Evolutionary conservation across 1,140 invertebrate species (phyloP), one percentile per base, ranked within the genome.

Genomic region (Teleogryllus occipitalis): DNA sequence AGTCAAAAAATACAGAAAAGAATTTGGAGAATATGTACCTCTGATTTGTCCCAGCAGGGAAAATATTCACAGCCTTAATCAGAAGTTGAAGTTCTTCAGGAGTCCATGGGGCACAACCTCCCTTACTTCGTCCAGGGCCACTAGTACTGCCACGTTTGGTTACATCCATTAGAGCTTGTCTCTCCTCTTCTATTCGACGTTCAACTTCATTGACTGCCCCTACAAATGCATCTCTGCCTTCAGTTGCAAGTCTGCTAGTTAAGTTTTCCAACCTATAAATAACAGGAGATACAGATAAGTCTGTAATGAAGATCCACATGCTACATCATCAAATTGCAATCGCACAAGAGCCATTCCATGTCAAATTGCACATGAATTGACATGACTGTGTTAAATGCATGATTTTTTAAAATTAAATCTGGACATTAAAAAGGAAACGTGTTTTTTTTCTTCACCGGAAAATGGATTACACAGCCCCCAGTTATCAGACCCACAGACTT

Each of bases 41-140:
- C 84, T 98, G 94, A 85, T 93, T 95, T 0, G 97, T 99, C 18
- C 98, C 97, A 74, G 97, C 96, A 0, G 98, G 97, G 85, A 98
- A 99, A 5, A 99, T 85, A 88, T 98, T 98, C 0, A 98, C 96
- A 54, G 95, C 97, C 86, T 99, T 99, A 22, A 98, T 97, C 1
- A 99, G 88, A 21, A 97, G 85, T 82, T 97, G 94, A 0, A 96
- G 87, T 83, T 99, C 96, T 78, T 90, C 90, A 77, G 91, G 89
- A 22, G 88, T 90, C 97, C 97, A 99, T 10, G 90, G 86, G 8
- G 87, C 83, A 48, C 86, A 76, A 22, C 79, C 75, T 15, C 21
- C 75, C 22, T 80, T 80, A n/a, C 75, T 74, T 77, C 76, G 65
- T 7, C 73, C 73, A 78, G 78, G 8, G 27, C 54, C 75, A 22